Percentiles rank a stretch among this genome's conserved stretches.
phyloP scores from a whole-genome alignment of 2,797 vertebrate genomes.

The Phylloscopus collybita region DNA sequence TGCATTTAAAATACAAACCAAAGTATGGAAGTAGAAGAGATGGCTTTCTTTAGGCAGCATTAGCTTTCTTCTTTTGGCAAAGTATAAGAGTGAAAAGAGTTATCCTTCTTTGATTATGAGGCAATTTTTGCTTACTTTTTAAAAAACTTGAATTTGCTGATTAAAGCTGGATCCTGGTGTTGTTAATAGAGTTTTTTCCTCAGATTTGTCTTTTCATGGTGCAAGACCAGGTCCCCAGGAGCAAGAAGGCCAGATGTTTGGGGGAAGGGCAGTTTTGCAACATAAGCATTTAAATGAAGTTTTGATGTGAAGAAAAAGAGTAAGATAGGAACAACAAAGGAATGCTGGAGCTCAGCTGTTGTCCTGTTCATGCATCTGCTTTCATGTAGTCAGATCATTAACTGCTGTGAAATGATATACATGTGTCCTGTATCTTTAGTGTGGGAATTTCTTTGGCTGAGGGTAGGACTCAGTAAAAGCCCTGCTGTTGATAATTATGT shows the following conservation, averaged over 20 bases:
- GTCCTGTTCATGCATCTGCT: slow-evolving; percentile 37
- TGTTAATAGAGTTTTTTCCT: not conserved
- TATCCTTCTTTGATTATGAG: not conserved
- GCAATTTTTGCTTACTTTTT: not conserved
- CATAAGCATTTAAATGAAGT: slow-evolving; percentile 14
- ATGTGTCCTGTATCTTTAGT: slow-evolving; percentile 37
- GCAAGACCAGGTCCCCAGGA: not conserved
- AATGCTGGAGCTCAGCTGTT: slow-evolving; percentile 28
- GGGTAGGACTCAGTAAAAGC: slow-evolving; percentile 16
- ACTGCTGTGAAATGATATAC: slow-evolving; percentile 21
- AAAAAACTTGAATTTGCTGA: not conserved
- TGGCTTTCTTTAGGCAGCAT: not conserved
- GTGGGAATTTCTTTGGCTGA: slow-evolving; percentile 48
- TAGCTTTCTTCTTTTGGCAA: not conserved
- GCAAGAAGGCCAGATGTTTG: slow-evolving; percentile 1
- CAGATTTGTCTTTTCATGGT: not conserved
- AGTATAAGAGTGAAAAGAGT: not conserved
- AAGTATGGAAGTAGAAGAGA: not conserved
- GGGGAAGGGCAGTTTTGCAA: not conserved
- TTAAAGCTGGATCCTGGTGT: not conserved
- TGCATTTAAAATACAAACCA: not conserved
- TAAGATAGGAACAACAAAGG: slow-evolving; percentile 18
- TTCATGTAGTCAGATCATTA: slow-evolving; percentile 35
- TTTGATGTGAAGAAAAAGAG: slow-evolving; percentile 1
- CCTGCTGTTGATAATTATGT: slow-evolving; percentile 40